A percentile compares a stretch with the other conserved stretches of the same genome.
Conservation (phyloP, 2,888 invertebrate genomes). For the Cordilura impudica region DNA sequence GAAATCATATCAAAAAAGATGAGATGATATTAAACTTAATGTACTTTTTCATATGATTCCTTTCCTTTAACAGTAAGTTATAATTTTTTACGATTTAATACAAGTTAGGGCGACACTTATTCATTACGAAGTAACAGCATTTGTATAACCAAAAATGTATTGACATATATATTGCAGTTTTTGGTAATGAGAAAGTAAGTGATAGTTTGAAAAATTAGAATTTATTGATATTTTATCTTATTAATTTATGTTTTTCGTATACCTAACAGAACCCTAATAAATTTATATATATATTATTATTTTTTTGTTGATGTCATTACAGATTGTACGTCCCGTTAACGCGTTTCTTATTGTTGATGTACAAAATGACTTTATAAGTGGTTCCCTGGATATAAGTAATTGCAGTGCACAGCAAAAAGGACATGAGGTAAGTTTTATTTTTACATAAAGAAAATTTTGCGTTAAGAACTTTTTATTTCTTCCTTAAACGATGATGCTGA, state of each 20-base stretch:
- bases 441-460: slow-evolving; percentile 1
- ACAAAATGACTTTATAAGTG: slow-evolving; percentile 98
- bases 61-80: slow-evolving; percentile 17
- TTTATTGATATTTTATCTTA: no score
- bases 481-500: not conserved
- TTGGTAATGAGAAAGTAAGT: no score
- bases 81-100: not conserved
- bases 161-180: no score
- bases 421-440: slow-evolving; percentile 83
- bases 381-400: slow-evolving; percentile 94
- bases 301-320: slow-evolving; percentile 63
- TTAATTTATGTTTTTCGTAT: no score
- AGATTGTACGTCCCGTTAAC: slow-evolving; percentile 91
- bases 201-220: no score
- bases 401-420: slow-evolving; percentile 95
- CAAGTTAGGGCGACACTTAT: not conserved
- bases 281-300: slow-evolving; percentile 36
- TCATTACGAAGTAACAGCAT: no score
- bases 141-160: no score
- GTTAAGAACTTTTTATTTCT: slow-evolving; percentile 18
- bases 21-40: slow-evolving; percentile 51
- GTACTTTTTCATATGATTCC: slow-evolving; percentile 43
- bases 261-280: no score
- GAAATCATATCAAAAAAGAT: slow-evolving; percentile 10
- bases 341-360: slow-evolving; percentile 97